These are phyloP conservation scores for Sitodiplosis mosellana DNA, from an alignment of 1,140 invertebrate species.

Conservation along the genomic window DNA sequence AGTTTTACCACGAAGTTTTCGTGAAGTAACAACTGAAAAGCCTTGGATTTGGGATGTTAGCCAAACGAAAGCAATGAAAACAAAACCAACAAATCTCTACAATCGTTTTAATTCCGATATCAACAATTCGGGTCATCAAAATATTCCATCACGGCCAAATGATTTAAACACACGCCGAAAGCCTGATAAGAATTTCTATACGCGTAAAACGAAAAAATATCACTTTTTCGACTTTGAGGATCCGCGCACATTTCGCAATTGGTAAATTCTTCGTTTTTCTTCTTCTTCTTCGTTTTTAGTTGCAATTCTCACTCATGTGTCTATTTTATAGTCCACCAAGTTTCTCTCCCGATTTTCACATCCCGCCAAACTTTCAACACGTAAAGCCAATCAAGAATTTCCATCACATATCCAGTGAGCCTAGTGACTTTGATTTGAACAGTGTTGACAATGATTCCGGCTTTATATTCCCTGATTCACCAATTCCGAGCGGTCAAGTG, in stretches of 20 bases:
- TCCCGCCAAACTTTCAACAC: neutral
- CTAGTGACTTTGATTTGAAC: neutral
- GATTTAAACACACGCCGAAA: neutral
- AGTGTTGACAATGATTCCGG: too few species aligned
- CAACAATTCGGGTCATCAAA: neutral
- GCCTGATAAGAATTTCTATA: neutral
- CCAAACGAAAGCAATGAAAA: neutral
- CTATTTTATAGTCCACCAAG: slow-evolving; percentile 3
- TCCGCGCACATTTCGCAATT: slow-evolving; percentile 3
- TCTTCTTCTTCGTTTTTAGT: too few species aligned
- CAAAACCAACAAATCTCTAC: neutral
- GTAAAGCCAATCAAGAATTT: neutral
- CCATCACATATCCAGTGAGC: slow-evolving; percentile 3
- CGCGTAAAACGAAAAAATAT: neutral
- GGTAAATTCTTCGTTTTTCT: too few species aligned
- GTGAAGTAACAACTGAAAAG: neutral
- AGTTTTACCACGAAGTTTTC: neutral
- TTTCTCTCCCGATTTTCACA: slow-evolving; percentile 2
- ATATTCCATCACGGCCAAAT: neutral
- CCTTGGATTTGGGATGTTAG: slow-evolving; percentile 3
- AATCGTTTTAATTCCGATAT: neutral
- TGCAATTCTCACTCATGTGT: too few species aligned
- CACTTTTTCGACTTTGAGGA: slow-evolving; percentile 5
- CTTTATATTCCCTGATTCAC: too few species aligned
- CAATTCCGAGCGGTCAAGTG: slow-evolving; percentile 4